phyloP scores from a whole-genome alignment of 2,888 invertebrate species.

The Octodonta nipae region DNA sequence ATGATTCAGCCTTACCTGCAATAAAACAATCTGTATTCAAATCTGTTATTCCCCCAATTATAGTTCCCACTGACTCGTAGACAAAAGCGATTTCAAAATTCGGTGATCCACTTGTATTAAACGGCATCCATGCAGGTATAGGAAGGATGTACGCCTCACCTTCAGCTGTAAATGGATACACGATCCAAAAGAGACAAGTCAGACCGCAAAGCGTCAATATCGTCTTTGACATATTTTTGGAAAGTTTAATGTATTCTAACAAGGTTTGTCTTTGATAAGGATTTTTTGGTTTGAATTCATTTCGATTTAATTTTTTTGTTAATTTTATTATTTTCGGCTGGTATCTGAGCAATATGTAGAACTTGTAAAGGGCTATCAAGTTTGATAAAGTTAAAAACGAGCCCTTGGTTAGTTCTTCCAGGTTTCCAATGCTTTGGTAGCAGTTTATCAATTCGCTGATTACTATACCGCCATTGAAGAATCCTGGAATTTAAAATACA shows the following conservation, averaged over 20 bases:
- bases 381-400: neutral
- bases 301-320: neutral
- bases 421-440: neutral
- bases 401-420: neutral
- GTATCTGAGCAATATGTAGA: neutral
- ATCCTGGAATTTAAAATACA: neutral
- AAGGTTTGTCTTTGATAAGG: neutral
- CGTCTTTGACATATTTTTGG: neutral
- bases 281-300: neutral
- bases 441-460: neutral
- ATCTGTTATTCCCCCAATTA: neutral
- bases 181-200: neutral
- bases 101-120: neutral
- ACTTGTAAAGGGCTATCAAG: neutral
- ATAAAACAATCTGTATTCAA: neutral
- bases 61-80: neutral
- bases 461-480: slow-evolving; percentile 1
- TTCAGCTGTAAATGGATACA: neutral
- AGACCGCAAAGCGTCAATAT: neutral
- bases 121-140: neutral
- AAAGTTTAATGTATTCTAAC: neutral
- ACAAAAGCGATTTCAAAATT: neutral
- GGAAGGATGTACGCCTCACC: neutral
- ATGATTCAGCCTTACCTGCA: neutral
- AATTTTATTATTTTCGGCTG: neutral